Evolutionary conservation across 2,797 vertebrate species (phyloP), one percentile per base, ranked within the genome.

Genomic region (Sebastes goodei): DNA sequence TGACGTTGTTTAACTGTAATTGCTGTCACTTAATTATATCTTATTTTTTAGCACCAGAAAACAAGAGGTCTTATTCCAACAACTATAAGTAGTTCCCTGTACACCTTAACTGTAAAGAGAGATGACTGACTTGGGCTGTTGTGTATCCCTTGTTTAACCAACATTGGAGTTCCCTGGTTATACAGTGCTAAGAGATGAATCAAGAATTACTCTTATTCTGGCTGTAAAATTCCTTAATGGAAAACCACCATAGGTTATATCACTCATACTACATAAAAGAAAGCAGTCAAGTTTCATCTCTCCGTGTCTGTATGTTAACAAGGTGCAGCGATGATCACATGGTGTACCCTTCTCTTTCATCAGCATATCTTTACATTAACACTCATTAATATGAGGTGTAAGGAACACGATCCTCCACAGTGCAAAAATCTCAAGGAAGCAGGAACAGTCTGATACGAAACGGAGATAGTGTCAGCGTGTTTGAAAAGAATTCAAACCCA

Each of bases 281-380:
- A 32, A 59, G 11, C 11, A 62, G 52, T 71, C 5, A 27, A 57
- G 9, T 68, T 49, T 60, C 4, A 30, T 29, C 25, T 64, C 20
- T 59, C n/a, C 62, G 6, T 5, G 29, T 67, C 23, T 66, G 23
- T 38, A 65, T 35, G 59, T 69, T 55, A 73, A 75, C 53, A 33
- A 5, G n/a, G 35, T 38, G 74, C 23, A 46, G 25, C 5, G 1
- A 57, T 33, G 42, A 61, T 69, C 64, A 72, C 10, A 70, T 20
- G 11, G 27, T 35, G 63, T 46, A 49, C 27, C 3, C 21, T n/a
- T 61, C 32, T 10, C 10, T 32, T 33, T 64, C 49, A 59, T 63
- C 9, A 64, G 29, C 53, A 71, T 32, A 75, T 70, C 69, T 77
- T 80, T 70, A 77, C 64, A 76, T 76, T 80, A 69, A 70, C 60